A percentile compares a stretch with the other conserved stretches of the same genome.
These are phyloP conservation scores for Tenthredo mesomela DNA, from an alignment of 2,888 invertebrate genomes.

Conservation along the genomic window DNA sequence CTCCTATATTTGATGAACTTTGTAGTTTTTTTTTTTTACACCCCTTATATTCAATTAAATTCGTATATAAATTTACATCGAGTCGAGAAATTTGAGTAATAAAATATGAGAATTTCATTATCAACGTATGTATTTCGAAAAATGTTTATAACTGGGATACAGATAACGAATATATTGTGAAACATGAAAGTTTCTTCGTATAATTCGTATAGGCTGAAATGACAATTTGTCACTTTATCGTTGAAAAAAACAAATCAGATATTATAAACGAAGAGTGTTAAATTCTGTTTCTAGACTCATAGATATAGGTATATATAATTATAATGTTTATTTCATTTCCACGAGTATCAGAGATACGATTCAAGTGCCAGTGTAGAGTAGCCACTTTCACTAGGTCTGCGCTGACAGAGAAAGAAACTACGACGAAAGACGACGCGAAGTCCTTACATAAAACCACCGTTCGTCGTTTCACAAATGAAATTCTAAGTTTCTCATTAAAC, in stretches of 20 bases:
- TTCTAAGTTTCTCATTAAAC: constrained; percentile 18
- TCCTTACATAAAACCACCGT: constrained; percentile 38
- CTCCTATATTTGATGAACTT: neutral
- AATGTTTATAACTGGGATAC: neutral
- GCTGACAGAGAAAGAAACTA: constrained; percentile 25
- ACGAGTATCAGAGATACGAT: neutral
- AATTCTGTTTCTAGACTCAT: neutral
- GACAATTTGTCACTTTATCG: neutral
- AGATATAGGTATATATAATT: too few species aligned
- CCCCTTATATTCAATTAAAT: neutral
- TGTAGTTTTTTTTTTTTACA: neutral
- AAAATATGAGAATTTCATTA: neutral
- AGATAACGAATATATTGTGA: neutral
- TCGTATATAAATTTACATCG: neutral
- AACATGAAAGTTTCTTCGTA: neutral
- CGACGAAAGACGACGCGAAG: constrained; percentile 5
- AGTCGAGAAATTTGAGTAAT: neutral
- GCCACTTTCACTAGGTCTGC: constrained; percentile 36
- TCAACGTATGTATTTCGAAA: neutral
- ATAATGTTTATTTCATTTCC: neutral
- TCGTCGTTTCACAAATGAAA: constrained; percentile 36
- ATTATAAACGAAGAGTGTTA: neutral
- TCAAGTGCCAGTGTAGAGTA: neutral
- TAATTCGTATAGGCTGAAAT: neutral
- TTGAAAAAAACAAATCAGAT: neutral